Evolutionary conservation across 2,888 invertebrate genomes (phyloP).

Genomic region (Lasioglossum lativentre): DNA sequence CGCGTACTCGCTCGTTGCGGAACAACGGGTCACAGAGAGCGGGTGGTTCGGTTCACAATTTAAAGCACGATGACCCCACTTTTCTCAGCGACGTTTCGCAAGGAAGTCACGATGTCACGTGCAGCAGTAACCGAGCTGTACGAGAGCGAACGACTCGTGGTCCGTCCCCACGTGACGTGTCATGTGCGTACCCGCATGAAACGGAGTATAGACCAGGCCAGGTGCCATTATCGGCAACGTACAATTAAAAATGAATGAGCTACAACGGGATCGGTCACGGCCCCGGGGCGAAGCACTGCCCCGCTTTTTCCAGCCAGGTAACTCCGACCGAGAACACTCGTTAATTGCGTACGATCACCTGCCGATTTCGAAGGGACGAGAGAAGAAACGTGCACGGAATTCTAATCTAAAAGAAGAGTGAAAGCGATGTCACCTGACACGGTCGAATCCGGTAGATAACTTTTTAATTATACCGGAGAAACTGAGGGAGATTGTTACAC

Average conservation of each 20-base stretch:
- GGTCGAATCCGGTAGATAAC: background rate
- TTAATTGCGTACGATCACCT: background rate
- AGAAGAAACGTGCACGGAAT: background rate
- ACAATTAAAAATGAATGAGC: conserved; percentile 54
- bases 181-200: conserved; percentile 71
- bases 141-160: conserved; percentile 61
- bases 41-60: conserved; percentile 59
- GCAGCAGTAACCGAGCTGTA: conserved; percentile 55
- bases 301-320: background rate
- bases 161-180: conserved; percentile 69
- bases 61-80: conserved; percentile 68
- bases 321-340: background rate
- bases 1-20: conserved; percentile 45
- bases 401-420: background rate
- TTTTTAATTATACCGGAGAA: background rate
- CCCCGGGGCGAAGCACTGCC: background rate
- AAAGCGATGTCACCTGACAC: background rate
- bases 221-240: conserved; percentile 63
- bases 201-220: conserved; percentile 55
- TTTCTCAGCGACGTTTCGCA: conserved; percentile 50
- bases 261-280: conserved; percentile 17
- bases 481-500: background rate
- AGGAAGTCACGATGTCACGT: conserved; percentile 67
- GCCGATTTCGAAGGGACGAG: background rate
- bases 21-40: conserved; percentile 58